Evolutionary conservation across 2,113 vertebrate species (phyloP), one percentile per base, ranked within the genome.

Genomic region (Nerophis ophidion): DNA sequence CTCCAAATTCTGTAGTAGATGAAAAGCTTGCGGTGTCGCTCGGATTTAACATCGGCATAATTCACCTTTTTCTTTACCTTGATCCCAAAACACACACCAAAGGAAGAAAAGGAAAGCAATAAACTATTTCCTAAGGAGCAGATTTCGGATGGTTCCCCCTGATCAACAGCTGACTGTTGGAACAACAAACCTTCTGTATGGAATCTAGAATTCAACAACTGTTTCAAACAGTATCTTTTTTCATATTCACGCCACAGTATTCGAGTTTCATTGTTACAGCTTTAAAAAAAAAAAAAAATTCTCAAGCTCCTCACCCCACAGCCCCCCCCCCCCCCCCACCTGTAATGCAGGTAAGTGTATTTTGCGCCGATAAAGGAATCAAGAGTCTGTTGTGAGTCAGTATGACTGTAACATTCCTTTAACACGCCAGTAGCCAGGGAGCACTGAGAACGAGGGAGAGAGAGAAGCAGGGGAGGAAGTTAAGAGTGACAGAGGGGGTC

Each of bases 151-250:
- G 79, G 75, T 75, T 76, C 81, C 72, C 73, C 82, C 83, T 79
- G 80, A 86, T 84, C 81, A 79, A 79, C 68, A 75, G 84, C 79
- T 48, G 76, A 83, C 79, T 81, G 74, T 71, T 75, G 58, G 68
- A 86, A 83, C 72, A 78, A 81, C 63, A 81, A 59, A 83, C 71
- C 62, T 48, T 82, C 87, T 76, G 82, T 75, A 81, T 88, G 86
- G 86, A 89, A 86, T 87, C 86, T 89, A 89, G 70, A 84, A 89
- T 83, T 89, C 83, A 86, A 81, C 74, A 82, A 84, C 88, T 86
- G 85, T 88, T 84, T 89, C 84, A 86, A 89, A 89, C 88, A 84
- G 85, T 75, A 79, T 83, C 73, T 81, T 88, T 83, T 85, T 81
- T 84, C 74, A 77, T 86, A 74, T 86, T 88, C 84, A 89, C 81